These are phyloP conservation scores for Artemisiospiza belli DNA, from an alignment of 2,113 vertebrate species.

Conservation along the genomic window DNA sequence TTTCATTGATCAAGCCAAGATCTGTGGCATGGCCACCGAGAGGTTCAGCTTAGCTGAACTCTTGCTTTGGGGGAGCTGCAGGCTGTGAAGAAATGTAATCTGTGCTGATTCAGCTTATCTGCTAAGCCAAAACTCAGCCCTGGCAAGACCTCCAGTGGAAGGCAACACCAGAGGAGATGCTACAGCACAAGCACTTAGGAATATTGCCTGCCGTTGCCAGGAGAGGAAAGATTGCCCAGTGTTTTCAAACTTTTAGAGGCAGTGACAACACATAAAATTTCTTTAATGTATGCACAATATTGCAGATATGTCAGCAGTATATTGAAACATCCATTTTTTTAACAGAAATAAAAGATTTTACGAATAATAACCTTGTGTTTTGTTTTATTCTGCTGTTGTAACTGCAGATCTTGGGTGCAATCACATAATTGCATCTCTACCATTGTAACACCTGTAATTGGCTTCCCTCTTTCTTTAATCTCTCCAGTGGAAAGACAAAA, in stretches of 20 bases:
- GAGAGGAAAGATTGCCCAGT: background rate
- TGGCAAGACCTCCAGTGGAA: background rate
- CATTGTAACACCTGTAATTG: background rate
- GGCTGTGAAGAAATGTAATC: background rate
- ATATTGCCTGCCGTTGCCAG: slow-evolving; percentile 47
- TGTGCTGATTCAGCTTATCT: slow-evolving; percentile 18
- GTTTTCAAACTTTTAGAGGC: slow-evolving; percentile 5
- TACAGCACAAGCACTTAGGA: slow-evolving; percentile 19
- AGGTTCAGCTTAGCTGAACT: background rate
- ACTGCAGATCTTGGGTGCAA: background rate
- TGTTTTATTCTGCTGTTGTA: background rate
- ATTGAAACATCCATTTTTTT: background rate
- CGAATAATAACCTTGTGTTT: background rate
- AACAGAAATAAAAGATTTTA: background rate
- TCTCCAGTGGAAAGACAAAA: background rate
- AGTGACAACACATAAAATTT: background rate
- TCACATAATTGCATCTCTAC: background rate
- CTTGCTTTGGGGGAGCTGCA: background rate
- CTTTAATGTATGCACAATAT: slow-evolving; percentile 14
- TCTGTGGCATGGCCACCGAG: rapidly evolving
- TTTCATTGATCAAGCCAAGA: background rate
- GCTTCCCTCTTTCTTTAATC: background rate
- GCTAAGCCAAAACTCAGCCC: background rate
- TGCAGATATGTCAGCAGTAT: background rate
- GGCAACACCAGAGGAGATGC: background rate